Evolutionary conservation across 2,888 invertebrate species (phyloP), one percentile per base, ranked within the genome.

Genomic region (Eustalomyia histrio): DNA sequence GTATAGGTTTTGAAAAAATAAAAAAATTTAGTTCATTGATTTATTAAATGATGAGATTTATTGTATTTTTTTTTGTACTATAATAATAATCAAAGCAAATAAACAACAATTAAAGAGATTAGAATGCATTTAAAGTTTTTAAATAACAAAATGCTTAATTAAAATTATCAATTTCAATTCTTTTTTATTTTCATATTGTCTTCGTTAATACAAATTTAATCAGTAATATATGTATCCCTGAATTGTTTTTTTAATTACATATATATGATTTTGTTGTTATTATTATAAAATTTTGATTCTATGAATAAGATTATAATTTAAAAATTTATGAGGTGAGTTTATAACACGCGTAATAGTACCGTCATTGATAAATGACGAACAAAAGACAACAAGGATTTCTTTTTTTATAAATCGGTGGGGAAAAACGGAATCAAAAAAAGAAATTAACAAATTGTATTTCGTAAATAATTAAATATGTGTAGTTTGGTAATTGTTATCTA

Each of bases 21-120:
- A n/a, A n/a, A n/a, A 57, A 52, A 67, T 50, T 12, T 67, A 67
- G 58, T 60, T 75, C 75, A 61, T 61, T 61, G 60, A 50, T 35
- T 74, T 57, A 33, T 65, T 35, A 16, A 39, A 71, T 52, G 8
- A 50, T 33, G 29, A 29, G 10, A 50, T 55, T 29, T 29, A 3
- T 16, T 18, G 24, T 43, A 52, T 39, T 21, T 16, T 8, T 39
- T 21, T 16, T 8, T n/a, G 17, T 17, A 17, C 2, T 21, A 21
- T 21, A 29, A 64, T 29, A 57, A 14, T 63, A 55, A 72, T 39
- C 63, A 47, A 63, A 67, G 3, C 50, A 65, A 74, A 53, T 64
- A 69, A 68, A 69, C 55, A 68, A 76, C 24, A 63, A 55, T 68
- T 68, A 53, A 61, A 61, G 17, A 33, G 61, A 75, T 75, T 67